These are phyloP conservation scores for Acinonyx jubatus DNA, from an alignment of 2,113 vertebrate genomes.

Conservation along the genomic window DNA sequence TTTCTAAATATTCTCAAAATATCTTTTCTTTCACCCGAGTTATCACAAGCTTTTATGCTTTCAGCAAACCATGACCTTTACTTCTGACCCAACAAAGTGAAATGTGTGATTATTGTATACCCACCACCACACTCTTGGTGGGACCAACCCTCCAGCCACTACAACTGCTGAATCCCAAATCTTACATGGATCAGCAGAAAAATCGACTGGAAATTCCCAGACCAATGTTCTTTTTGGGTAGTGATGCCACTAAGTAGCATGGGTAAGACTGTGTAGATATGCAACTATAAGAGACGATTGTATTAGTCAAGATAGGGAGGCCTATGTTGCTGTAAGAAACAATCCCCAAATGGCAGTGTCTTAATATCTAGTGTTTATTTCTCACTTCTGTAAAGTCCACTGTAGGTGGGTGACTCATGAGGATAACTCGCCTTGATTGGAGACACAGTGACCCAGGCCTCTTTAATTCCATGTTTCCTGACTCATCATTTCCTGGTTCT, in stretches of 20 bases:
- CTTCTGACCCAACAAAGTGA: not conserved
- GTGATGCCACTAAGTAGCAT: not conserved
- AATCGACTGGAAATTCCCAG: not conserved
- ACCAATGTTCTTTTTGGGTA: not conserved
- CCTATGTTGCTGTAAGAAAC: not conserved
- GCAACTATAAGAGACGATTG: not conserved
- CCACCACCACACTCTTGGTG: not conserved
- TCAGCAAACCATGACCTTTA: not conserved
- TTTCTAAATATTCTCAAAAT: not conserved
- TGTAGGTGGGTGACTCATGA: not conserved
- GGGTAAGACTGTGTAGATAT: not conserved
- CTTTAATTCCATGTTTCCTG: not conserved
- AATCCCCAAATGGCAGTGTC: not conserved
- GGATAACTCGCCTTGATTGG: not conserved
- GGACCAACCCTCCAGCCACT: not conserved
- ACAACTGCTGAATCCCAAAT: not conserved
- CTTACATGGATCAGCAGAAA: not conserved
- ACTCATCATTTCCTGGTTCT: not conserved
- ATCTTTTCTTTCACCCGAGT: not conserved
- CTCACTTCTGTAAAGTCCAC: not conserved
- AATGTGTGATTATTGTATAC: not conserved
- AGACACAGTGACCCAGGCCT: not conserved
- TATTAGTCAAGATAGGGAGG: not conserved
- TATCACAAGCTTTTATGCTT: not conserved
- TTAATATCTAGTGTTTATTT: not conserved